Evolutionary conservation across 2,797 vertebrate genomes (phyloP).

Genomic region (Chlorospingus flavigularis): DNA sequence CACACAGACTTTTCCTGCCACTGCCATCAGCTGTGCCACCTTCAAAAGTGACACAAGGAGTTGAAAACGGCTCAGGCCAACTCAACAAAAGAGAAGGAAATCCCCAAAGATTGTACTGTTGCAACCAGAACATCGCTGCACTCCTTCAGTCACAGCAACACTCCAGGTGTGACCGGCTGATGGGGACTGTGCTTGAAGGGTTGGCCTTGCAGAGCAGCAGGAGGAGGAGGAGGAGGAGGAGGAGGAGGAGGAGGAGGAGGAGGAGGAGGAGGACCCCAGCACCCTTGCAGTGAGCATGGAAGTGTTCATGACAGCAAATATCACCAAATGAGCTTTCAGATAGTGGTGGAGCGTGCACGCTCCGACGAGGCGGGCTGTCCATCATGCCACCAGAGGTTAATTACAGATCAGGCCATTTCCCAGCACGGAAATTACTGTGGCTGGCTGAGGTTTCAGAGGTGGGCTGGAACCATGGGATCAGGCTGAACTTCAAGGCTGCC

Average conservation of each 20-base stretch:
- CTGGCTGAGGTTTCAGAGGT: not conserved
- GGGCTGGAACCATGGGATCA: not conserved
- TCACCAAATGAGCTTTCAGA: not conserved
- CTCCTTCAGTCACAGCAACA: not conserved
- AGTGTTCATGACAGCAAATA: not conserved
- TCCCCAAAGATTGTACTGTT: not conserved
- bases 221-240: not conserved
- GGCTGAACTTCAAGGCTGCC: not conserved
- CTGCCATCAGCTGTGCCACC: not conserved
- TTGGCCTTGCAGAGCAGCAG: not conserved
- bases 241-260: not conserved
- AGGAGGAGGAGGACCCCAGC: not conserved
- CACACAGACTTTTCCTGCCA: not conserved
- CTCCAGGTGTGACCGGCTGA: fast-evolving
- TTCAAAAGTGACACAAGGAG: not conserved
- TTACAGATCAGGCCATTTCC: slow-evolving; percentile 18
- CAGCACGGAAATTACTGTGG: not conserved
- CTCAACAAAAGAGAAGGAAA: not conserved
- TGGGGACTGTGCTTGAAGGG: fast-evolving
- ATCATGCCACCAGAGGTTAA: not conserved
- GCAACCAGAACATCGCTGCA: fast-evolving
- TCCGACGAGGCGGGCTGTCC: fast-evolving
- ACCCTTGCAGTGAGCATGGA: not conserved
- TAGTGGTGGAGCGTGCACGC: fast-evolving
- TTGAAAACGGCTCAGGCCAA: not conserved